Percentiles rank a stretch among this genome's conserved stretches.
These are phyloP conservation scores for Mystacornis crossleyi DNA, from an alignment of 2,113 vertebrate genomes.

Conservation along the genomic window DNA sequence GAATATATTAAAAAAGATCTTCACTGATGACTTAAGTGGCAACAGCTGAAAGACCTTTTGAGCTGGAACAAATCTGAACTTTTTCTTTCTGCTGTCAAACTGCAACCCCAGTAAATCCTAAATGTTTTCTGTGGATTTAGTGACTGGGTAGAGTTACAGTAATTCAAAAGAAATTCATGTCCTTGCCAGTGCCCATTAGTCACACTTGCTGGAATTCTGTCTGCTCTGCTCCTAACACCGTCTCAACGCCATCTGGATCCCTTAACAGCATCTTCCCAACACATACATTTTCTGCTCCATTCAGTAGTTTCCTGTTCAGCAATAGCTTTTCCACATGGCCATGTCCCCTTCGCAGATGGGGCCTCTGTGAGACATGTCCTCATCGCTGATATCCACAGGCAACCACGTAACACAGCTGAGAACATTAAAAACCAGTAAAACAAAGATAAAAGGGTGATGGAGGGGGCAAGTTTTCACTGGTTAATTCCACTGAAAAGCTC, in stretches of 20 bases:
- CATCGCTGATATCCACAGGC: background rate
- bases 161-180: conserved; percentile 55
- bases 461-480: background rate
- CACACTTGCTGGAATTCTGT: conserved; percentile 55
- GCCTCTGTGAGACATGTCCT: background rate
- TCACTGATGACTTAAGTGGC: conserved; percentile 9
- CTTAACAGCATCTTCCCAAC: conserved; percentile 1
- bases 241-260: conserved; percentile 34
- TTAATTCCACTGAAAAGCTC: background rate
- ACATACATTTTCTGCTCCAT: conserved; percentile 39
- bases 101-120: conserved; percentile 53
- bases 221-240: conserved; percentile 30
- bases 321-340: conserved; percentile 27
- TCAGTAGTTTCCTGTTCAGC: background rate
- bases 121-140: conserved; percentile 64
- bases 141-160: conserved; percentile 42
- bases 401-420: background rate
- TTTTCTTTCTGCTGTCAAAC: conserved; percentile 31
- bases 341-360: background rate
- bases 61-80: conserved; percentile 64
- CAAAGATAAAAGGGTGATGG: background rate
- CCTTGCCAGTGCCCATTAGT: conserved; percentile 58
- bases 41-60: conserved; percentile 35
- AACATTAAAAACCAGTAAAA: background rate
- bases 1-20: background rate